These are phyloP conservation scores for Ferrisia virgata DNA, from an alignment of 2,888 invertebrate species.

Conservation along the genomic window DNA sequence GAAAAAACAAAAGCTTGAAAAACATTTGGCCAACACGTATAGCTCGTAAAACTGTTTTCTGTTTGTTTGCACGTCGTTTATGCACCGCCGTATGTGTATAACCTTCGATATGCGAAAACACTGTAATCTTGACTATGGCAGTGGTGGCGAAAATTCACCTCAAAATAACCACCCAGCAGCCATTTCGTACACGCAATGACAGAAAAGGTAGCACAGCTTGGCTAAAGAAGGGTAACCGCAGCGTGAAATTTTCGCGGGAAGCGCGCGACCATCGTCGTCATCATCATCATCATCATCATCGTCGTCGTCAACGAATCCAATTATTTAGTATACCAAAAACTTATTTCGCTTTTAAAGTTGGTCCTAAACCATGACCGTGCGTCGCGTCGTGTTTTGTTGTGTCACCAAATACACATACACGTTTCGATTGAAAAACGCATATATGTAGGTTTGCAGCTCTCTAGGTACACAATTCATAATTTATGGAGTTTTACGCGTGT, in stretches of 20 bases:
- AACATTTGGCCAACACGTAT: slow-evolving; percentile 14
- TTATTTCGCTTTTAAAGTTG: neutral
- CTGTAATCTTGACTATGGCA: neutral
- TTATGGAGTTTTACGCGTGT: slow-evolving; percentile 35
- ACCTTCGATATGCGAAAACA: neutral
- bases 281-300: too few relatives aligned
- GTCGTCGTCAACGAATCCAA: neutral
- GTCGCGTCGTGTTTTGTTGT: too few relatives aligned
- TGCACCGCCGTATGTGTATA: neutral
- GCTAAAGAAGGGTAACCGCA: neutral
- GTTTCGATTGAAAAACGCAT: neutral
- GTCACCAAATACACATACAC: too few relatives aligned
- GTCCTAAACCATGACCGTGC: neutral
- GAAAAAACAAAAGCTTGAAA: slow-evolving; percentile 7
- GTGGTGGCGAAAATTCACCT: neutral
- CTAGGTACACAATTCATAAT: neutral
- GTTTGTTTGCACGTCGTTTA: neutral
- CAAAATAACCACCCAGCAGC: neutral
- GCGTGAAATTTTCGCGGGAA: neutral
- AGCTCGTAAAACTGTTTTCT: neutral
- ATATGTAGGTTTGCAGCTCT: too few relatives aligned
- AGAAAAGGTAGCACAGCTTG: neutral
- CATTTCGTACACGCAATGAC: neutral
- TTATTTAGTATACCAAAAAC: neutral
- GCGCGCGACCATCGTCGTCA: neutral